Evolutionary conservation across 2,113 vertebrate species (phyloP), one percentile per base, ranked within the genome.

Genomic region (Peromyscus maniculatus): DNA sequence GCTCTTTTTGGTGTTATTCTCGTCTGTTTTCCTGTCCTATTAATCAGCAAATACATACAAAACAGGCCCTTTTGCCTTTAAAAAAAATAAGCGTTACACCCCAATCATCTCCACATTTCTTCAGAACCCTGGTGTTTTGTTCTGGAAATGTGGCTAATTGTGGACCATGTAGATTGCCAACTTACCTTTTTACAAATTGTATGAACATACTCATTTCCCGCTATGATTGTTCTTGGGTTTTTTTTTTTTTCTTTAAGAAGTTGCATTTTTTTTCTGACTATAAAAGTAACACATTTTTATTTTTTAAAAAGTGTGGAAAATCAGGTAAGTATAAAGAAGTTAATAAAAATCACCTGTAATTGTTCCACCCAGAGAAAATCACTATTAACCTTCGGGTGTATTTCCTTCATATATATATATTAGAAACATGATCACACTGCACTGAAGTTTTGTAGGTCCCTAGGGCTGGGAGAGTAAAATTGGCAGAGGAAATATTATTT

Each of bases 401-500:
- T 94, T 97, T 96, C 84, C 74, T 94, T 87, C 46, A 69, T 59
- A 43, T 55, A 69, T 67, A 17, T 39, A 17, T 75, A 94, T 74
- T 59, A 92, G 96, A 90, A 95, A 88, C 95, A 92, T n/a, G 78
- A 94, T 78, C 93, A 7, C 0, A n/a, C 86, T 16, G 87, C 57
- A 82, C 89, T 87, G 91, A 94, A 96, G 80, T 95, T 97, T 96
- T 97, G 91, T 96, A 84, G 96, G 91, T 95, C 97, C 83, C 95
- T 15, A 57, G 98, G 95, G 95, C 74, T 0, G 0, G 67, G 92
- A 79, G 92, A 96, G 91, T 97, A 96, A 97, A 98, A 95, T 90
- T 79, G 97, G 82, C 96, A 87, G 95, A 97, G 98, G 97, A 97
- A 97, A 97, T 96, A 96, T 83, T 95, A 96, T 96, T 97, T 97